Evolutionary conservation across 2,888 invertebrate genomes (phyloP), one percentile per base, ranked within the genome.

Genomic region (Didymodactylos carnosus): DNA sequence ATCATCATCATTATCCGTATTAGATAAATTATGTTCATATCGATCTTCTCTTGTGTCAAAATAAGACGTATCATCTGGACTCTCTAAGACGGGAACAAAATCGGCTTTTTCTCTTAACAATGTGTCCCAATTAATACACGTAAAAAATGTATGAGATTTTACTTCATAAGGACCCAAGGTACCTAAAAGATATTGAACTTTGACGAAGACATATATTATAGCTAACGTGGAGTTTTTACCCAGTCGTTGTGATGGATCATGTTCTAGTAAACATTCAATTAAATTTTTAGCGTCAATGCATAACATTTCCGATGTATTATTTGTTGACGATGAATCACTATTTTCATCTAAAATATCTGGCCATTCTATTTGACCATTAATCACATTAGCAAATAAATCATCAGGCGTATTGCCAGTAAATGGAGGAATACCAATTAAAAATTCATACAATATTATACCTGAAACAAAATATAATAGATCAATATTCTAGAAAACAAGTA

Each of bases 371-470:
- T 84, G 81, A 91, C 91, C 95, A 82, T 94, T 94, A 43, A 99
- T 94, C 51, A 97, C 94, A 82, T 97, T 97, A 25, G 94, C 92
- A 85, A 99, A 98, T 43, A 99, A 84, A 83, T 97, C 97, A 84
- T 98, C 98, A 0, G 97, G 94, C 0, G 95, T 94, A 82, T 97
- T 94, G 0, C 98, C 98, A 84, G 95, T 94, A 85, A 98, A 99
- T 0, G 98, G 98, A 69, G 97, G 95, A 84, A 94, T 94, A 23
- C 84, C 83, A 39, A 83, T 80, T 25, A 84, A 79, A 75, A 84
- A 83, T 77, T 83, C 83, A 76, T 81, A 83, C 72, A 84, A 78
- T 51, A 83, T 83, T 69, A 84, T 81, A 3, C n/a, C n/a, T n/a
- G n/a, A n/a, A n/a, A n/a, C n/a, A n/a, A n/a, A n/a, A n/a, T n/a